Evolutionary conservation across 2,797 vertebrate species (phyloP), one percentile per base, ranked within the genome.

Genomic region (Enteromius afrohamiltoni): DNA sequence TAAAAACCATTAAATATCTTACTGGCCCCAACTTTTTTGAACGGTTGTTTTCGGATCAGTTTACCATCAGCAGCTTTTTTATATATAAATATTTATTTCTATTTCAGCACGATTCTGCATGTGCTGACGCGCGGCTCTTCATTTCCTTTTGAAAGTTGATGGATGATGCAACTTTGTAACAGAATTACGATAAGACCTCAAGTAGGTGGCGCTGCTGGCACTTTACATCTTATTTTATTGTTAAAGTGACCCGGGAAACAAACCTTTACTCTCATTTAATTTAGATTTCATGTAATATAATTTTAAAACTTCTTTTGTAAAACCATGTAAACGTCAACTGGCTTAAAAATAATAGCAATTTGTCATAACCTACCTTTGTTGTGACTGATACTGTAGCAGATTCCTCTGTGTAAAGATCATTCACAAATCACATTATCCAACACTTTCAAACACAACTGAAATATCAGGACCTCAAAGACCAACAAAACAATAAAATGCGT

Each of bases 81-180:
- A n/a, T n/a, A n/a, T n/a, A n/a, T n/a, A n/a, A n/a, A 29, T 29
- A 29, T 29, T 29, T 29, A 1, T 1, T 34, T 40, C 8, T 17
- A 26, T 49, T 31, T 14, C 34, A 34, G 3, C 11, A 53, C 1
- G 26, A 19, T 37, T 79, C 34, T 6, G 4, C 21, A 37, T 53
- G 37, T 40, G 4, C 37, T 51, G 45, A 14, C 11, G 14, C 8
- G 68, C 4, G 4, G 23, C 16, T 31, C 9, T 51, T 47, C 4
- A 14, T 5, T 53, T 55, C 19, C 3, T 37, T 16, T 6, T 23
- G 3, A 16, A 40, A 21, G 14, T 7, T 53, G 55, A 11, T 62
- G 42, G 21, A 17, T 82, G 80, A 82, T 67, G 80, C 80, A 82
- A 82, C 21, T 53, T 14, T 11, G 14, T 11, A 42, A 1, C 3